Evolutionary conservation across 1,140 invertebrate genomes (phyloP).

Genomic region (Danaus plexippus): DNA sequence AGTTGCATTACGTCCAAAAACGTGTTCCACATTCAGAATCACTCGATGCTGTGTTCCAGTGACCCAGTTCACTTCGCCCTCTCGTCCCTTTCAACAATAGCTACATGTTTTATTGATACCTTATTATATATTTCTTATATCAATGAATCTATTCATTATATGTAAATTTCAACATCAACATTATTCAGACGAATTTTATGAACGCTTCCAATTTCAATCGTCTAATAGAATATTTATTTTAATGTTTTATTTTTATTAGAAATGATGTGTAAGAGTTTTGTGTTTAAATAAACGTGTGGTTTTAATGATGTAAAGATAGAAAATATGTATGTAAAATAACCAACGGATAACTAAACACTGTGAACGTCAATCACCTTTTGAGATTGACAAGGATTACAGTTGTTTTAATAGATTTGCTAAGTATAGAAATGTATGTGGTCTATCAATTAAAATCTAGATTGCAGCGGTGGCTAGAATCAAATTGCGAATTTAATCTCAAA

Average conservation of each 20-base stretch:
- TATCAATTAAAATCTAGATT: too few relatives aligned
- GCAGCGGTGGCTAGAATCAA: too few relatives aligned
- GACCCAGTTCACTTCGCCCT: slow-evolving; percentile 31
- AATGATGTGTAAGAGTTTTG: not conserved
- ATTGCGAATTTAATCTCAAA: too few relatives aligned
- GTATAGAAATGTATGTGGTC: too few relatives aligned
- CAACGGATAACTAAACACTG: not conserved
- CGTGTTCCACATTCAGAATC: slow-evolving; percentile 18
- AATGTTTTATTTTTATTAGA: not conserved
- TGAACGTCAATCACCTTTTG: slow-evolving; percentile 7
- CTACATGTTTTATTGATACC: too few relatives aligned
- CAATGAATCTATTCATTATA: too few relatives aligned
- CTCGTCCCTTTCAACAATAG: slow-evolving; percentile 19
- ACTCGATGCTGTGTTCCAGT: slow-evolving; percentile 24
- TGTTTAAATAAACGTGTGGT: not conserved
- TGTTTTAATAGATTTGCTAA: too few relatives aligned
- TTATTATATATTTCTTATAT: too few relatives aligned
- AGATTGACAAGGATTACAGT: slow-evolving; percentile 8
- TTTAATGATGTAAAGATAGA: too few relatives aligned
- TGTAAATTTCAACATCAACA: too few relatives aligned
- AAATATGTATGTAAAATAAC: not conserved
- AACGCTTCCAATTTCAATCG: slow-evolving; percentile 1
- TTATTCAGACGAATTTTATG: not conserved
- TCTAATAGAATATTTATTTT: not conserved
- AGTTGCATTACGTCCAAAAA: slow-evolving; percentile 4